A percentile compares a stretch with the other conserved stretches of the same genome.
Evolutionary conservation across 1,140 invertebrate species (phyloP).

Genomic region (Tetramorium alpestre): DNA sequence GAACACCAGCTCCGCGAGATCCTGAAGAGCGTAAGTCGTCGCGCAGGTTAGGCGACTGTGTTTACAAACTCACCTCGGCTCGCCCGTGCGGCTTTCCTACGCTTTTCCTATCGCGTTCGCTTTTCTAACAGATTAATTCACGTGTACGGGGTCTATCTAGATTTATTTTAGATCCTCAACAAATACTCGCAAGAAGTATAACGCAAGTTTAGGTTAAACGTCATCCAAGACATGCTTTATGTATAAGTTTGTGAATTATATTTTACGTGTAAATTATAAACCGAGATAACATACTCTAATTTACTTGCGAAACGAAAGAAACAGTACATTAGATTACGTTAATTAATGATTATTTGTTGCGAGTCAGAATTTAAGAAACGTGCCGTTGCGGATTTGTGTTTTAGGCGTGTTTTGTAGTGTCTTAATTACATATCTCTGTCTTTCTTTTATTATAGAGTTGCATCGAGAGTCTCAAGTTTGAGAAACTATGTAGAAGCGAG

Average conservation of each 20-base stretch:
- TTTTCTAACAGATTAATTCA: neutral
- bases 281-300: neutral
- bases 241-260: neutral
- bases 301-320: neutral
- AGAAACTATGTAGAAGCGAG: conserved; percentile 69
- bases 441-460: conserved; percentile 73
- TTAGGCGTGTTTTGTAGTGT: neutral
- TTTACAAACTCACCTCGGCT: neutral
- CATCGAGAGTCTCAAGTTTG: conserved; percentile 68
- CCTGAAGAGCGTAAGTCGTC: conserved; percentile 73
- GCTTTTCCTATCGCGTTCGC: neutral
- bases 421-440: neutral
- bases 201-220: neutral
- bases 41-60: conserved; percentile 43
- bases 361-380: neutral
- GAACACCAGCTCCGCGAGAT: conserved; percentile 74
- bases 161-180: neutral
- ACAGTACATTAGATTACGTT: neutral
- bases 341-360: neutral
- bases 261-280: conserved; percentile 16
- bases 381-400: neutral
- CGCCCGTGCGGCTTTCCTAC: neutral
- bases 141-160: neutral
- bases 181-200: neutral
- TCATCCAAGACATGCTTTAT: neutral